Evolutionary conservation across 2,888 invertebrate species (phyloP).

Genomic region (Norana najaformis): DNA sequence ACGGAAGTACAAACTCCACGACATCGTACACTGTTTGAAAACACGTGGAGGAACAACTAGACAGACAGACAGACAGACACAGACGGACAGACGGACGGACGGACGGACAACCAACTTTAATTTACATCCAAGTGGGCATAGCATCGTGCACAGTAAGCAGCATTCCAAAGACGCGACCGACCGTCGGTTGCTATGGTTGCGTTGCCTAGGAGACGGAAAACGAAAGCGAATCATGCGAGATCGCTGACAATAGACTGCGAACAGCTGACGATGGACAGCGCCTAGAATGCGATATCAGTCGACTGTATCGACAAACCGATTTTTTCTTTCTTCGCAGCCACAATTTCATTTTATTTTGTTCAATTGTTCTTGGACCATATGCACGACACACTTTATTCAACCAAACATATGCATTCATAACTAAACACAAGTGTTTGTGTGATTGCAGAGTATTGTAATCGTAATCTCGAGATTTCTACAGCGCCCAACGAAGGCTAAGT

Average conservation of each 20-base stretch:
- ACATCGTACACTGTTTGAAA: too few relatives aligned
- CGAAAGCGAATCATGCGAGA: not conserved
- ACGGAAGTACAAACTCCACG: too few relatives aligned
- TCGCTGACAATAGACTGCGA: not conserved
- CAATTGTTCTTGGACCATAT: not conserved
- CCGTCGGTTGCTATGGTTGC: too few relatives aligned
- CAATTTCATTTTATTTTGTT: not conserved
- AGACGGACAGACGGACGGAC: not conserved
- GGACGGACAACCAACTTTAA: not conserved
- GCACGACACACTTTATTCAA: not conserved
- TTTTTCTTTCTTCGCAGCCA: too few relatives aligned
- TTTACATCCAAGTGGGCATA: not conserved
- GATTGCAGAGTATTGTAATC: too few relatives aligned
- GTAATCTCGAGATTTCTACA: too few relatives aligned
- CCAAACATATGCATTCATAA: too few relatives aligned
- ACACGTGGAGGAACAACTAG: not conserved
- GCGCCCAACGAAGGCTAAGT: too few relatives aligned
- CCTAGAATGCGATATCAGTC: not conserved
- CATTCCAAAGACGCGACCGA: not conserved
- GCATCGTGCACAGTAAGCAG: not conserved
- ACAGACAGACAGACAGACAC: not conserved
- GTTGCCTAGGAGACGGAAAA: slow-evolving; percentile 2
- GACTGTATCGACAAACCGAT: not conserved
- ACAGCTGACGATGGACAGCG: not conserved
- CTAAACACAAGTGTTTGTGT: too few relatives aligned